phyloP scores from a whole-genome alignment of 2,113 vertebrate species.

The Desmodus rotundus region DNA sequence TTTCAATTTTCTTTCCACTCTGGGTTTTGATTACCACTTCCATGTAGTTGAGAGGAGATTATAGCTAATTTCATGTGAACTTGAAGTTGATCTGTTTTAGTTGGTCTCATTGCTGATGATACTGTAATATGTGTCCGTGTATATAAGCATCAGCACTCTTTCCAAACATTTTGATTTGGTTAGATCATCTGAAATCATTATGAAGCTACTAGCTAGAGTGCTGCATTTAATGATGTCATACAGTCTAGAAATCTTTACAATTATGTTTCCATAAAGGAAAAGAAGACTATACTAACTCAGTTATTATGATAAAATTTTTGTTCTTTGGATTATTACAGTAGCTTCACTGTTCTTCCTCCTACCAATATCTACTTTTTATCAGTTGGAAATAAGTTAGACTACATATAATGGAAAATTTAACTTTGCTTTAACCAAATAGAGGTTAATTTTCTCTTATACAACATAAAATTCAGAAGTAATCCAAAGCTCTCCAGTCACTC shows the following conservation, averaged over 20 bases:
- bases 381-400: neutral
- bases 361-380: neutral
- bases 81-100: slow-evolving; percentile 35
- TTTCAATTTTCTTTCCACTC: slow-evolving; percentile 30
- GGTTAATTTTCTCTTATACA: slow-evolving; percentile 3
- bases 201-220: neutral
- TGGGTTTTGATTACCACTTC: slow-evolving; percentile 47
- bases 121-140: neutral
- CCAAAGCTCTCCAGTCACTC: neutral
- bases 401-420: neutral
- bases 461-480: neutral
- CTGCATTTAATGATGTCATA: neutral
- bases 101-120: slow-evolving; percentile 39
- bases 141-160: neutral
- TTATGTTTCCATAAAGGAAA: neutral
- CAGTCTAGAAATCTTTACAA: neutral
- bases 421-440: slow-evolving; percentile 11
- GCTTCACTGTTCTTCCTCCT: neutral
- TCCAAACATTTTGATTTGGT: slow-evolving; percentile 51
- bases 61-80: slow-evolving; percentile 33
- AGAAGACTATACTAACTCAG: neutral
- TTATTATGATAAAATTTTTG: neutral
- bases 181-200: slow-evolving; percentile 30
- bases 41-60: slow-evolving; percentile 6
- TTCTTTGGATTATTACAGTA: neutral